Base-by-base conservation (phyloP, 37 sponge, comb jelly and placozoan genomes). In the Bolinopsis microptera region DNA sequence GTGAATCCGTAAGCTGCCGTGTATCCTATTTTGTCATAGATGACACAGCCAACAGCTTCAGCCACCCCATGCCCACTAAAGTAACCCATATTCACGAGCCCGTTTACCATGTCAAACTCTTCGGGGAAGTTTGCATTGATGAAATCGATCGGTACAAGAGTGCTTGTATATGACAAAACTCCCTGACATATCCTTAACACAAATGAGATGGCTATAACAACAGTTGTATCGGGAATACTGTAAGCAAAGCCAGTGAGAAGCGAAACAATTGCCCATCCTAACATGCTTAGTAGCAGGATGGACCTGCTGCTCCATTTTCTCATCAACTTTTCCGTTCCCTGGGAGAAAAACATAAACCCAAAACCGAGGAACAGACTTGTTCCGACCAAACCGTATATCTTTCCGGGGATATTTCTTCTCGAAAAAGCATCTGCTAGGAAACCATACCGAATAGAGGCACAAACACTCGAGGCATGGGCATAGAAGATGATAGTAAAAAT, bases 361-460 rank as follows among this genome's bases (percentile, higher is more conserved):
- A 22, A 80, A 2, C 83, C 83, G 8, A 80, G 8, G 23, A 80
- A 80, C 5, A 33, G 31, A 38, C 38, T 36, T 5, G 38, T 38
- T 31, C 35, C 83, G 23, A 80, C 35, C 35, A 35, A 5, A 8
- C 83, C 83, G 23, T 27, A 80, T 22, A 80, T 27, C 27, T 35
- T 32, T 8, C 83, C 83, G 1, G 83, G 83, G 35, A 80, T 27
- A 13, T 33, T 38, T 32, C 83, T 3, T 9, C 8, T 9, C 21
- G 83, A 80, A 23, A 80, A 80, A 38, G 83, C 31, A 31, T 80
- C 37, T 13, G 27, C 83, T 13, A 80, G 83, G 83, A 80, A 80
- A 23, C 83, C 83, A 31, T 80, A 80, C 35, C 83, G 18, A 38
- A 31, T 80, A 38, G 83, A 9, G 38, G 23, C 22, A 38, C 83